These are phyloP conservation scores for Drosophila auraria DNA, from an alignment of 1,140 invertebrate genomes.

Conservation along the genomic window DNA sequence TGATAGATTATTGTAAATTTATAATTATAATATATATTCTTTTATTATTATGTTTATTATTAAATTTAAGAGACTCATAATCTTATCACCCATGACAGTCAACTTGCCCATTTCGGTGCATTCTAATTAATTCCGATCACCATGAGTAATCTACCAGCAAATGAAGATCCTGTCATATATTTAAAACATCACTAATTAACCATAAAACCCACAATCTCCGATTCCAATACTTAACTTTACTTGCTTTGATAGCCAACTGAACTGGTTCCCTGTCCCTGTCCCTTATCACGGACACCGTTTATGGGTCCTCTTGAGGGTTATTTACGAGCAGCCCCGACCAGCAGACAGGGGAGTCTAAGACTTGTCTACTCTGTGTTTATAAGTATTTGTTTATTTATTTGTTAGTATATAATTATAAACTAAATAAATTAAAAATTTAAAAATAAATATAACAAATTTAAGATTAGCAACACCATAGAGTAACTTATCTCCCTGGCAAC, in stretches of 20 bases:
- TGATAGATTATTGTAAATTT: background rate
- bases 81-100: background rate
- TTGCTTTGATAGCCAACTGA: background rate
- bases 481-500: background rate
- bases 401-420: background rate
- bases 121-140: constrained; percentile 3
- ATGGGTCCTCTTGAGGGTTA: constrained; percentile 2
- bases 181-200: background rate
- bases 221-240: background rate
- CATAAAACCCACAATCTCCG: background rate
- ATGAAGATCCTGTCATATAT: constrained; percentile 5
- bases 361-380: background rate
- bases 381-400: background rate
- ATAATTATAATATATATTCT: background rate
- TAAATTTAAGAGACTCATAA: background rate
- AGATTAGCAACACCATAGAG: background rate
- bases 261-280: background rate
- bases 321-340: background rate
- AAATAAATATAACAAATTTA: background rate
- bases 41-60: background rate
- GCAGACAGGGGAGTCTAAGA: background rate
- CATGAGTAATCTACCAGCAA: background rate
- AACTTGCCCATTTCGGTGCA: background rate
- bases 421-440: too few relatives aligned
- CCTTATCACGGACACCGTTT: constrained; percentile 5